Evolutionary conservation across 2,797 vertebrate genomes (phyloP), one percentile per base, ranked within the genome.

Genomic region (Hirundo rustica): DNA sequence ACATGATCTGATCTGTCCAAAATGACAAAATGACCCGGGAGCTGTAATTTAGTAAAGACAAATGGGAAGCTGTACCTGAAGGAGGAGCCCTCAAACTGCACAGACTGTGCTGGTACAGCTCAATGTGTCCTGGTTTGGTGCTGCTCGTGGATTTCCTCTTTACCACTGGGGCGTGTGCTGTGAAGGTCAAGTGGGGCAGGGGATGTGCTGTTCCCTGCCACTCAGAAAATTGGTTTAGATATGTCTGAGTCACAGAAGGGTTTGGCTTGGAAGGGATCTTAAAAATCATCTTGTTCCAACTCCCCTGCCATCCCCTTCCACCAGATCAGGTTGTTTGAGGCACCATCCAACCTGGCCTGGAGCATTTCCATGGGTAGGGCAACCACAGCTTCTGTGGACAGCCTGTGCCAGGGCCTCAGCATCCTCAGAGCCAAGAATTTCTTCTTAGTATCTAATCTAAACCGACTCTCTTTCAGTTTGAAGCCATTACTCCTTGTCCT

Each of bases 81-180:
- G 62, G 36, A 77, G 50, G 9, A 54, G 40, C 64, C 45, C 25
- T 78, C 67, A 75, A 16, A 16, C 48, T 48, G 7, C 13, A 1
- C 25, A n/a, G 19, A 5, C 26, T 27, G 3, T 1, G 8, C 45
- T 53, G 67, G 47, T 12, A 57, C 26, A 38, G 12, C n/a, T 75
- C 85, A n/a, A 0, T 1, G 0, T 25, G 32, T 62, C 74, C 34
- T 3, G 4, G 8, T 19, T 62, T 55, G 40, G 18, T 40, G 48
- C 48, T 84, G 25, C 40, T 74, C 17, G 0, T 30, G 45, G 51
- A 18, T 79, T 72, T 81, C 7, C 21, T 40, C 58, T 66, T 21
- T 17, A 2, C 84, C 53, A 2, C 20, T 32, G 44, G 55, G 23
- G 2, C 5, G 1, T 4, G 29, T 68, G 47, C 77, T 71, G 34